phyloP scores from a whole-genome alignment of 1,140 invertebrate genomes.

The Anadara kagoshimensis region DNA sequence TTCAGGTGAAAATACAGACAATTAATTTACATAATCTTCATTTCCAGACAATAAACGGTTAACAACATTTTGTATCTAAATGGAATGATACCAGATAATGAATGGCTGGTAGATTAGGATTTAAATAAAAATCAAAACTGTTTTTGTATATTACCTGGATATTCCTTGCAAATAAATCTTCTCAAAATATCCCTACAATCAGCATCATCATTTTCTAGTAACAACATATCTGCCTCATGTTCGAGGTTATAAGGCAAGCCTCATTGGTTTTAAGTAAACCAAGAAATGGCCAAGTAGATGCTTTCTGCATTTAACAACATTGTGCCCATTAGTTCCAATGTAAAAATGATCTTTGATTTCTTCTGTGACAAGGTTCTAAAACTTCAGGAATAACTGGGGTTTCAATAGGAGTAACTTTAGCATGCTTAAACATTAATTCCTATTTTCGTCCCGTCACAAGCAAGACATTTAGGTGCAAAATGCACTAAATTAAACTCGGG shows the following conservation, averaged over 20 bases:
- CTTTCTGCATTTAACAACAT: slow-evolving; percentile 17
- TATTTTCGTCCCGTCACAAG: slow-evolving; percentile 19
- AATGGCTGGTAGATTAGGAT: neutral
- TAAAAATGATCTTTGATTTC: too few species aligned
- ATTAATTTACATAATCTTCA: neutral
- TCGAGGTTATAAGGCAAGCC: neutral
- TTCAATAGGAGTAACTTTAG: slow-evolving; percentile 9
- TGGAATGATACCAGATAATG: slow-evolving; percentile 5
- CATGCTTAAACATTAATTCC: slow-evolving; percentile 7
- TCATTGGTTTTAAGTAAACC: neutral
- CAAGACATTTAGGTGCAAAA: slow-evolving; percentile 12
- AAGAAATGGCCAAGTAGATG: neutral
- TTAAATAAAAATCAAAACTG: slow-evolving; percentile 2
- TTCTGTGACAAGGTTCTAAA: slow-evolving; percentile 3
- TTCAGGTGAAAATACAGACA: slow-evolving; percentile 17
- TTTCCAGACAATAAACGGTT: too few species aligned
- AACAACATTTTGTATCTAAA: neutral
- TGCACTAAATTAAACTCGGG: slow-evolving; percentile 5
- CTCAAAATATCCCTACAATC: neutral
- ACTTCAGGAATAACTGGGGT: neutral
- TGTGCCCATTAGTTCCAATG: too few species aligned
- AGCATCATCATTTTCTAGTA: neutral
- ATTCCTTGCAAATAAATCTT: neutral
- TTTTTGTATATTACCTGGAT: neutral
- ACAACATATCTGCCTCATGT: neutral